These are phyloP conservation scores for Chlamydotis undulata DNA, from an alignment of 2,113 vertebrate genomes.

Conservation along the genomic window DNA sequence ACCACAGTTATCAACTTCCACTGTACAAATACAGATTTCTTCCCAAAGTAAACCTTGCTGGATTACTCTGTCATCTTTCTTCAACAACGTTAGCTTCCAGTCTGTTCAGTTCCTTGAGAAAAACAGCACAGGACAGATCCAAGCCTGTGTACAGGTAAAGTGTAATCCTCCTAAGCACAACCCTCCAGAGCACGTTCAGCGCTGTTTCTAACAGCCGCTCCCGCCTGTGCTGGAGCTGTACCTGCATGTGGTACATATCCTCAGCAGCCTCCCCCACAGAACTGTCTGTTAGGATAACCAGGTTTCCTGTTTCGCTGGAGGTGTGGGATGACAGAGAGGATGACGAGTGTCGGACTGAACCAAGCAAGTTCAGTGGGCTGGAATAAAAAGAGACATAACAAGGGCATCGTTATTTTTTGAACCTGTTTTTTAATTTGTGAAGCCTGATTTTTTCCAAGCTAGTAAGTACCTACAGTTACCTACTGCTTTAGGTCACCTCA, in stretches of 20 bases:
- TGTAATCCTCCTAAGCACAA: neutral
- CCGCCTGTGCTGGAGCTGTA: constrained; percentile 40
- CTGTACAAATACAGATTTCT: neutral
- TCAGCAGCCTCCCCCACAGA: constrained; percentile 87
- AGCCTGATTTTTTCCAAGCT: neutral
- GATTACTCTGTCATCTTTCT: neutral
- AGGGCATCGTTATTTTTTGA: neutral
- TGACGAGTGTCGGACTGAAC: constrained; percentile 91
- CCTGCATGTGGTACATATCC: constrained; percentile 93
- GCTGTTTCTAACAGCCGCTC: neutral
- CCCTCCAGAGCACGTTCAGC: neutral
- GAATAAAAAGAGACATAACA: constrained; percentile 45
- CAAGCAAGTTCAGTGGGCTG: constrained; percentile 92
- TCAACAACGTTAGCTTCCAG: neutral
- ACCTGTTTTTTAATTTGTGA: neutral
- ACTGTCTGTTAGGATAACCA: constrained; percentile 88
- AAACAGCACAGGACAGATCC: neutral
- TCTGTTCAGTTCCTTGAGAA: neutral
- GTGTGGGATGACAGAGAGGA: constrained; percentile 95
- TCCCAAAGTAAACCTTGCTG: neutral
- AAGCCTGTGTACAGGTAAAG: neutral
- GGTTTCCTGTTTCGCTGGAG: constrained; percentile 91
- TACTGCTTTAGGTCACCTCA: neutral
- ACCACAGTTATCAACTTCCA: neutral
- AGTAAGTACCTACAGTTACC: neutral